phyloP scores from a whole-genome alignment of 2,113 vertebrate species.

The Beaufortia kweichowensis region DNA sequence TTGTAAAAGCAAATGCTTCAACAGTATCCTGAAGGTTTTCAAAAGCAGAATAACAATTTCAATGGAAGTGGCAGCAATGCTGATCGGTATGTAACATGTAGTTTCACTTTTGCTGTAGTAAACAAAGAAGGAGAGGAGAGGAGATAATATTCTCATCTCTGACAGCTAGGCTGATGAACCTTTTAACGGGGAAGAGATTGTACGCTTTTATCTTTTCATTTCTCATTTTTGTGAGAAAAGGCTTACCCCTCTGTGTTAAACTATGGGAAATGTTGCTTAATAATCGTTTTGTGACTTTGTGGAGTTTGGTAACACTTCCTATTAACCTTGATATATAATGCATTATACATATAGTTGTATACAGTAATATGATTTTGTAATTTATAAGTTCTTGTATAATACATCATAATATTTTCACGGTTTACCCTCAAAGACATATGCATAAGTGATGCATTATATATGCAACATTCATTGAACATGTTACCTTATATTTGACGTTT shows the following conservation, averaged over 20 bases:
- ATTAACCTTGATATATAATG: background rate
- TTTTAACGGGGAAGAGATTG: slow-evolving; percentile 7
- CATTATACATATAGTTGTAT: background rate
- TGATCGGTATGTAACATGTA: slow-evolving; percentile 20
- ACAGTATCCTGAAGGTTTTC: slow-evolving; percentile 53
- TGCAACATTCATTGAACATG: too few species aligned
- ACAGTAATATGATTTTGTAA: too few species aligned
- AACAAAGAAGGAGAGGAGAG: slow-evolving; percentile 2
- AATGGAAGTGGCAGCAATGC: slow-evolving; percentile 23
- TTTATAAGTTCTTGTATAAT: too few species aligned
- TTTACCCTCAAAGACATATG: too few species aligned
- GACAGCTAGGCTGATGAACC: slow-evolving; percentile 21
- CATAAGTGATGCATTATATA: too few species aligned
- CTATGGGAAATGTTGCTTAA: background rate
- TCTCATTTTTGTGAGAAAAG: slow-evolving; percentile 4
- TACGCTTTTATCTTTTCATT: slow-evolving; percentile 9
- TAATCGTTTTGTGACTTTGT: too few species aligned
- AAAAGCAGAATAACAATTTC: slow-evolving; percentile 50
- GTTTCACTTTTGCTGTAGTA: slow-evolving; percentile 11
- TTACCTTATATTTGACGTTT: too few species aligned
- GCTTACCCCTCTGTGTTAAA: slow-evolving; percentile 2
- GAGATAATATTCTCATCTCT: slow-evolving; percentile 12
- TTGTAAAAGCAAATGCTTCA: slow-evolving; percentile 48
- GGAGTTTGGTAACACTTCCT: too few species aligned
- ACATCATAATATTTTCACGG: too few species aligned